A percentile compares a stretch with the other conserved stretches of the same genome.
These are phyloP conservation scores for Caenorhabditis zanzibari DNA, from an alignment of 2,888 invertebrate genomes.

Conservation along the genomic window DNA sequence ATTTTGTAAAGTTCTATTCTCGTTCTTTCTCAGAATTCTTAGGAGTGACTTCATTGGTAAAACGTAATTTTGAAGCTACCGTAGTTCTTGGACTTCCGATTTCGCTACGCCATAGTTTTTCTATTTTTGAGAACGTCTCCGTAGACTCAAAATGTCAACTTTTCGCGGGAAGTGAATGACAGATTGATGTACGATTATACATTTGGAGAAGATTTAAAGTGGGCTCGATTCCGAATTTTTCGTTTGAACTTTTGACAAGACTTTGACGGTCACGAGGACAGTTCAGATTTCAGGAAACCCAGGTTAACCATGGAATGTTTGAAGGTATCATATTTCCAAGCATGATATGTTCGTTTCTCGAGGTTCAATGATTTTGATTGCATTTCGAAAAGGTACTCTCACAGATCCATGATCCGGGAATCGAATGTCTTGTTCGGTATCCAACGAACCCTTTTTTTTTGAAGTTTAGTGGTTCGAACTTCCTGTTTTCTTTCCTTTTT, in stretches of 20 bases:
- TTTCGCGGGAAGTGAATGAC: not conserved
- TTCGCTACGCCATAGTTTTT: not conserved
- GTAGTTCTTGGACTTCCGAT: no score
- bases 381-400: no score
- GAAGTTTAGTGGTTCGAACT: constrained; percentile 29
- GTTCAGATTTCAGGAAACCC: constrained; percentile 8
- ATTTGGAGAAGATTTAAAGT: not conserved
- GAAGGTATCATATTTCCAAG: not conserved
- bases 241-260: not conserved
- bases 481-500: constrained; percentile 31
- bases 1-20: not conserved
- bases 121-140: not conserved
- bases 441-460: not conserved
- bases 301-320: not conserved
- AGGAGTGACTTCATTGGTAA: not conserved
- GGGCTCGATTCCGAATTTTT: not conserved
- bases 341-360: not conserved
- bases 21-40: not conserved
- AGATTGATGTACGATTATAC: not conserved
- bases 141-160: not conserved
- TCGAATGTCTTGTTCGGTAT: not conserved
- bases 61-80: no score
- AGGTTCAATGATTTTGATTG: not conserved
- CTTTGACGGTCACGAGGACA: not conserved
- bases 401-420: not conserved